Evolutionary conservation across 2,797 vertebrate species (phyloP), one percentile per base, ranked within the genome.

Genomic region (Mallotus villosus): DNA sequence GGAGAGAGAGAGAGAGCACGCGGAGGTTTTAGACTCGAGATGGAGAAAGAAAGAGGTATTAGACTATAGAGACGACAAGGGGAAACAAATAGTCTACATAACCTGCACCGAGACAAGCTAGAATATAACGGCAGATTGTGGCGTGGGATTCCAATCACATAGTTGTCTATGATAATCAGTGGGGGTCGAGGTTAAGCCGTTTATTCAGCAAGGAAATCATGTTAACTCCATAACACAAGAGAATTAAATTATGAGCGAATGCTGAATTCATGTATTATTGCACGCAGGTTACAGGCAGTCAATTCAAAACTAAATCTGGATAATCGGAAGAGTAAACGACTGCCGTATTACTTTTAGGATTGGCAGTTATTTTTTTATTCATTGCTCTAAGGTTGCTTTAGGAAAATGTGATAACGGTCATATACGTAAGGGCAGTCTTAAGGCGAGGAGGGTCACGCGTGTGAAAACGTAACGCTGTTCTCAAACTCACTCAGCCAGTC

Each of bases 281-380:
- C 74, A 81, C 68, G 77, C 77, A 78, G 83, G 69, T 82, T 82
- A 85, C 78, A 82, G 78, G 76, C 60, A 59, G 60, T 69, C 86
- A 88, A 89, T 90, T 89, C 81, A 91, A 88, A 76, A 74, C 11
- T 77, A 84, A 82, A 22, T 71, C 22, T 80, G 87, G 89, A 90
- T 92, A 90, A 90, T 60, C 34, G 68, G 67, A 80, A 85, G 84
- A 76, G 87, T 88, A 87, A 81, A 81, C 70, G 70, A 80, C 11
- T 29, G 57, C n/a, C 64, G 51, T 60, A 22, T 75, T 60, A 59
- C 51, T 63, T 66, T 71, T 57, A 64, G 80, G 78, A 85, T 74
- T 90, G 87, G 87, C 78, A 78, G 85, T 81, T 89, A 80, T 63
- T 63, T 64, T 57, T 75, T 57, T 76, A 69, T 63, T 53, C 57